Evolutionary conservation across 30 jellyfish, hydroid and myxozoan genomes (phyloP).

Genomic region (Pseudorhiza aurosa): DNA sequence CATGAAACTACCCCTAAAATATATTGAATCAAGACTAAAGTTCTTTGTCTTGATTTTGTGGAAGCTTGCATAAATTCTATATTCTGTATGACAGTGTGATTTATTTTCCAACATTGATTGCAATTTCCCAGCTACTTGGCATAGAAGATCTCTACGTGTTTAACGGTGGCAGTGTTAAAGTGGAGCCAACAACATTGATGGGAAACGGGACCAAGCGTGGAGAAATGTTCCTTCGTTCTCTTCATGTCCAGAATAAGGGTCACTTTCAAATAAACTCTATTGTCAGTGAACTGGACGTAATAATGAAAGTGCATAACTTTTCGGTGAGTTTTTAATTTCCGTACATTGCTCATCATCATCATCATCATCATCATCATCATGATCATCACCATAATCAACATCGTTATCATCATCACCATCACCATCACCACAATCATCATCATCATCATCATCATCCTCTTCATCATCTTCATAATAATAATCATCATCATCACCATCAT

Average conservation of each 20-base stretch:
- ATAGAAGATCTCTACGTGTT: constrained; percentile 44
- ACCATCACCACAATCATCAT: no score
- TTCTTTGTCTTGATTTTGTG: not conserved
- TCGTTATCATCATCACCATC: no score
- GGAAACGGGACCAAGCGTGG: constrained; percentile 50
- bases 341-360: not conserved
- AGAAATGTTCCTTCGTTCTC: constrained; percentile 5
- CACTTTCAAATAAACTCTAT: constrained; percentile 21
- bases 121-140: constrained; percentile 25
- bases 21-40: not conserved
- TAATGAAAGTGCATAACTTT: constrained; percentile 26
- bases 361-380: not conserved
- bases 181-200: constrained; percentile 37
- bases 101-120: no score
- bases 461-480: no score
- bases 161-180: constrained; percentile 34
- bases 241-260: constrained; percentile 51
- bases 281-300: constrained; percentile 40
- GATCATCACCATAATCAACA: no score
- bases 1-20: no score
- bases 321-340: constrained; percentile 23
- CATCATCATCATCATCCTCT: no score
- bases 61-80: no score
- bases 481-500: no score
- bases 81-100: no score